Conservation (phyloP, 1,140 invertebrate genomes). For the Scaptomyza hsui region DNA sequence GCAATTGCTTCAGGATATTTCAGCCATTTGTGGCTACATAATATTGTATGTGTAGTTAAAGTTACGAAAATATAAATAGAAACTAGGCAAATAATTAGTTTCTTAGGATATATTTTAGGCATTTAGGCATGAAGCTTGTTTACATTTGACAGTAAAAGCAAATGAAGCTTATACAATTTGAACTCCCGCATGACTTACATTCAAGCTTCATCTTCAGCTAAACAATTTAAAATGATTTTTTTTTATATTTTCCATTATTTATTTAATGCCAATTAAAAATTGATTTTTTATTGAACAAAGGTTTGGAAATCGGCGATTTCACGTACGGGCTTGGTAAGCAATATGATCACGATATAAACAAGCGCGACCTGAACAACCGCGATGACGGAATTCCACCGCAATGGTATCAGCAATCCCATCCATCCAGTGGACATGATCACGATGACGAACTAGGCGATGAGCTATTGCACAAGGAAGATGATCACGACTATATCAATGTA, state of each 20-base stretch:
- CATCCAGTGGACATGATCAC: constrained; percentile 36
- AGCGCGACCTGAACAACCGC: constrained; percentile 14
- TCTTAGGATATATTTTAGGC: too few species aligned
- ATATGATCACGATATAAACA: constrained; percentile 22
- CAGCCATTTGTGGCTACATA: background rate
- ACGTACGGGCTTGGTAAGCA: constrained; percentile 31
- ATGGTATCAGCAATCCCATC: constrained; percentile 46
- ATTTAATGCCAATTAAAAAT: background rate
- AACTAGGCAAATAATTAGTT: too few species aligned
- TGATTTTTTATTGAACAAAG: background rate
- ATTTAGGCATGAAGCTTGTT: too few species aligned
- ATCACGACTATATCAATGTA: constrained; percentile 45
- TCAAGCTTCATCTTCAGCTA: too few species aligned
- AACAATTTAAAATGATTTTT: background rate
- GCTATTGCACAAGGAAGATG: constrained; percentile 47
- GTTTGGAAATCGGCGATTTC: constrained; percentile 48
- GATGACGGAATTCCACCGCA: constrained; percentile 36
- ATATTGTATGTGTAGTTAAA: background rate
- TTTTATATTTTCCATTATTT: background rate
- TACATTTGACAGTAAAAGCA: too few species aligned
- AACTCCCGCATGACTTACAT: too few species aligned
- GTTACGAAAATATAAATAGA: background rate
- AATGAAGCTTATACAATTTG: too few species aligned
- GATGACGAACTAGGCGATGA: constrained; percentile 46
- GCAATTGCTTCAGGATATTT: background rate